Evolutionary conservation across 2,888 invertebrate genomes (phyloP).

Genomic region (Eucera pruinosa): DNA sequence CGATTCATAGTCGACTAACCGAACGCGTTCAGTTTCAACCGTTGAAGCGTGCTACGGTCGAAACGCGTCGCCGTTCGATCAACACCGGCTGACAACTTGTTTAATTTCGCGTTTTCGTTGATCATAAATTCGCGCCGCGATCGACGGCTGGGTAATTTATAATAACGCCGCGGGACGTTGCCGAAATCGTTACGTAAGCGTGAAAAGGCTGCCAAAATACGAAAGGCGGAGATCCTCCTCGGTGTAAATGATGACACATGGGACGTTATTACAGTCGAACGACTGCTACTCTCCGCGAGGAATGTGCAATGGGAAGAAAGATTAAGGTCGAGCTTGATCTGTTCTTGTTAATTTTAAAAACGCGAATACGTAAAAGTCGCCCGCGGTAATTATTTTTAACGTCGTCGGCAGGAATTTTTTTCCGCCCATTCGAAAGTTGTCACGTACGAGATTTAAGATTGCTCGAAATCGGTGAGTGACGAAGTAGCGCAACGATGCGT

Average conservation of each 20-base stretch:
- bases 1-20: conserved; percentile 1
- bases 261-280: conserved; percentile 10
- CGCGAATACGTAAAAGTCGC: neutral
- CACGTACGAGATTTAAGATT: neutral
- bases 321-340: neutral
- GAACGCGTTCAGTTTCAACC: neutral
- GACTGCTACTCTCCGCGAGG: neutral
- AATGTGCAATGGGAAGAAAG: neutral
- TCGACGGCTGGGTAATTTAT: conserved; percentile 13
- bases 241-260: conserved; percentile 1
- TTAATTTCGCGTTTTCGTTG: conserved; percentile 22
- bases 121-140: neutral
- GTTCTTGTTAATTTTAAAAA: neutral
- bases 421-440: conserved; percentile 5
- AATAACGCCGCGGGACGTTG: conserved; percentile 9
- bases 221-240: neutral
- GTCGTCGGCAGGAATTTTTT: neutral
- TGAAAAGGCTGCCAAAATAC: conserved; percentile 25
- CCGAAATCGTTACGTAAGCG: conserved; percentile 16
- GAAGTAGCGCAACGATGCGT: too few species aligned
- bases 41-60: neutral
- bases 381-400: neutral
- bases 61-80: conserved; percentile 15
- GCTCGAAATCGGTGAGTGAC: neutral
- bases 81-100: conserved; percentile 13